phyloP scores from a whole-genome alignment of 2,797 vertebrate species.

The Triplophysa bombifrons region DNA sequence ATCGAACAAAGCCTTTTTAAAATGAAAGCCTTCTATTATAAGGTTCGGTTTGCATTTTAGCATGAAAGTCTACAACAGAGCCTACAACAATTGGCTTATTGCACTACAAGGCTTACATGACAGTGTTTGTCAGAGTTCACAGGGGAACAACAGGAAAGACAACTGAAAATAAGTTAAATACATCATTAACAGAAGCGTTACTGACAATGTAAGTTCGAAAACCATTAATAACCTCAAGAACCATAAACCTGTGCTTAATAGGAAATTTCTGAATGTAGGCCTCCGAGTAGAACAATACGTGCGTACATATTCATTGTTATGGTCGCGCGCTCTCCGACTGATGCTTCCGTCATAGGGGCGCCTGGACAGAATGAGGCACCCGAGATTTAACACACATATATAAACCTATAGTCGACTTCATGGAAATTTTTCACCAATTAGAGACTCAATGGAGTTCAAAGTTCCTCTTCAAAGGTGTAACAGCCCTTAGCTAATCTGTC shows the following conservation, averaged over 20 bases:
- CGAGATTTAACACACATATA: constrained; percentile 9
- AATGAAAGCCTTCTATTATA: constrained; percentile 12
- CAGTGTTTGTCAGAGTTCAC: constrained; percentile 24
- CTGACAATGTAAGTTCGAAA: constrained; percentile 5
- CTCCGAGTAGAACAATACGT: constrained; percentile 11
- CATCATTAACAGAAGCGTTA: constrained; percentile 16
- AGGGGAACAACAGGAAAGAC: constrained; percentile 13
- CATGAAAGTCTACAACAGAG: constrained; percentile 37
- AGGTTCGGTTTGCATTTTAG: constrained; percentile 1
- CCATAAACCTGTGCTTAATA: background rate
- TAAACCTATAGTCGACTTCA: background rate
- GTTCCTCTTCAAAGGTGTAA: constrained; percentile 27
- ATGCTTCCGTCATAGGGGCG: background rate
- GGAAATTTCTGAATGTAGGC: background rate
- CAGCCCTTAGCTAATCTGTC: constrained; percentile 53
- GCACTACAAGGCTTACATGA: constrained; percentile 48
- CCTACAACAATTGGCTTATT: constrained; percentile 49
- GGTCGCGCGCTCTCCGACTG: background rate
- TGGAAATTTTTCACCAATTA: constrained; percentile 48
- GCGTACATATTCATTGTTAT: background rate
- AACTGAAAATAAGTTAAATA: constrained; percentile 22
- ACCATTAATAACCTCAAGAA: constrained; percentile 13
- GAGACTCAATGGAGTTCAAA: constrained; percentile 37
- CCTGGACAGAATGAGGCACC: background rate
- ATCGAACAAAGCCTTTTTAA: background rate